Evolutionary conservation across 2,888 invertebrate genomes (phyloP), one percentile per base, ranked within the genome.

Genomic region (Gari tellinella): DNA sequence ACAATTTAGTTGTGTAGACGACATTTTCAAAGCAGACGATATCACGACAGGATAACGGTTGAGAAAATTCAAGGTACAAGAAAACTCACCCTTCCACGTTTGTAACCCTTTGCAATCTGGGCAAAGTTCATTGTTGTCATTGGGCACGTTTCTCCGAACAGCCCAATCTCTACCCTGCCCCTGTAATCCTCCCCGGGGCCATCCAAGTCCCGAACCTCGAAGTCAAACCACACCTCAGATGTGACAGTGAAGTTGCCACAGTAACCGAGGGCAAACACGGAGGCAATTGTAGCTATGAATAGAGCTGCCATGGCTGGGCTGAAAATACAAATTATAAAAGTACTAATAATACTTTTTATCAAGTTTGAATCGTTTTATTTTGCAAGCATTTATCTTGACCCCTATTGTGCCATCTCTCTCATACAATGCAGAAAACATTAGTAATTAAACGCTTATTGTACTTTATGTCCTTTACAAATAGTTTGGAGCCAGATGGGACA

Each of bases 41-140:
- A n/a, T n/a, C n/a, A n/a, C n/a, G n/a, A n/a, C n/a, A n/a, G n/a
- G n/a, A n/a, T n/a, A n/a, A n/a, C n/a, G n/a, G n/a, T n/a, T n/a
- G n/a, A n/a, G n/a, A n/a, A n/a, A n/a, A n/a, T n/a, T n/a, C n/a
- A 43, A 43, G 15, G 14, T 14, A 43, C 5, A 21, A 17, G 17
- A 21, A 10, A n/a, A 81, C 88, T 85, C 66, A 90, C 90, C 53
- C 81, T 69, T 60, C 87, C 86, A 26, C 88, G 80, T 65, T 87
- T 89, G 84, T 86, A 88, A 17, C 91, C 91, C 63, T 88, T 88
- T 31, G 90, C 83, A 31, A 92, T 83, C 43, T 86, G 80, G 31
- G 78, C 82, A 70, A 91, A 92, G 84, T 92, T 92, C 84, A 91
- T 83, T 5, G 85, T 82, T 0, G 91, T 91, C 90, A 91, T 91